Conservation (phyloP, 2,797 vertebrate genomes). For the Podargus strigoides region DNA sequence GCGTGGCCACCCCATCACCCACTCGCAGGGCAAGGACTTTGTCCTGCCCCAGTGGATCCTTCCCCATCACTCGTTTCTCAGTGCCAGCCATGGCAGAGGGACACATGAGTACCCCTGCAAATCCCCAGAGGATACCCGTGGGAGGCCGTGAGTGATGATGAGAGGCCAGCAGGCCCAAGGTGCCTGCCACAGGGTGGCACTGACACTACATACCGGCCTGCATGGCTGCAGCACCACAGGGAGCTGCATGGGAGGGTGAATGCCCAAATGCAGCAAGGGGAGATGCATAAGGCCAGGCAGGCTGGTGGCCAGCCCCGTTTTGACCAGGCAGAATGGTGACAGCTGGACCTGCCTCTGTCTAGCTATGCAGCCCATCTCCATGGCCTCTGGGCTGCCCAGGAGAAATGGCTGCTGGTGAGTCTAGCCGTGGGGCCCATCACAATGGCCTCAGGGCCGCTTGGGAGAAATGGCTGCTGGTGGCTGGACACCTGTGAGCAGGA, state of each 20-base stretch:
- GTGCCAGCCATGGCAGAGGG: background rate
- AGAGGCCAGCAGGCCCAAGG: background rate
- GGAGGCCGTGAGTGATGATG: background rate
- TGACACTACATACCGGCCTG: background rate
- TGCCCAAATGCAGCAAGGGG: background rate
- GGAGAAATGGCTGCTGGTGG: background rate
- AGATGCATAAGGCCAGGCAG: no score
- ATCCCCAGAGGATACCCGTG: rapidly evolving
- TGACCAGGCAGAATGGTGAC: background rate
- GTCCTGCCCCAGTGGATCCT: background rate
- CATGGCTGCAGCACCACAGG: background rate
- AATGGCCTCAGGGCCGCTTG: background rate
- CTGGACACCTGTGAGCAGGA: background rate
- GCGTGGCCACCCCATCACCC: no score
- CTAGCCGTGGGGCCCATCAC: background rate
- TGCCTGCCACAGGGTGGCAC: background rate
- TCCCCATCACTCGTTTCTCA: background rate
- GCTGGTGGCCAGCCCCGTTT: background rate
- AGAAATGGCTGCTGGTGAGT: background rate
- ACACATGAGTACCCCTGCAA: rapidly evolving
- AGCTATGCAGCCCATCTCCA: background rate
- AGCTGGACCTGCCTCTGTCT: background rate
- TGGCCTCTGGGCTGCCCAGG: background rate
- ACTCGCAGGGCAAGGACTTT: rapidly evolving
- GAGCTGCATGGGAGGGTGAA: background rate